phyloP scores from a whole-genome alignment of 2,888 invertebrate species.

The Drosophila rellima region DNA sequence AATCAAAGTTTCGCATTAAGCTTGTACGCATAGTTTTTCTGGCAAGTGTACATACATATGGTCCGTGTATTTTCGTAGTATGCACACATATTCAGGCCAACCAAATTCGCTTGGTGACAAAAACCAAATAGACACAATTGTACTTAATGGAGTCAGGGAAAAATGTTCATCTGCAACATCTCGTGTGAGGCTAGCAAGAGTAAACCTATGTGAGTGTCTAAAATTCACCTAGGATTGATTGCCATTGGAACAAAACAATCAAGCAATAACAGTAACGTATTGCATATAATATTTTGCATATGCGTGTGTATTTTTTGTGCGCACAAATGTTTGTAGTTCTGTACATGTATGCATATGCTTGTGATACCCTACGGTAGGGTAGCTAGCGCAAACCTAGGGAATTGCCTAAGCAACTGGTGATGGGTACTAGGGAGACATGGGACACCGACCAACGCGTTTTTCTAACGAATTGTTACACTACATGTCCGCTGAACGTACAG shows the following conservation, averaged over 20 bases:
- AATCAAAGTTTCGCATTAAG: no score
- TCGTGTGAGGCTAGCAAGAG: constrained; percentile 31
- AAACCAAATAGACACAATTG: constrained; percentile 45
- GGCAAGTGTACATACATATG: constrained; percentile 35
- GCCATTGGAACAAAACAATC: constrained; percentile 45
- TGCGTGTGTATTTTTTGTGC: constrained; percentile 36
- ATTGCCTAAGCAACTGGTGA: no score
- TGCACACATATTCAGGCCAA: constrained; percentile 25
- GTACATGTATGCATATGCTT: constrained; percentile 16
- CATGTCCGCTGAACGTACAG: no score
- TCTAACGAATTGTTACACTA: no score
- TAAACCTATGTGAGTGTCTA: constrained; percentile 22
- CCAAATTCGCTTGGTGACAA: constrained; percentile 38
- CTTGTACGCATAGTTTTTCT: no score
- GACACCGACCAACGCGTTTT: no score
- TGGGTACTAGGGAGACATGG: no score
- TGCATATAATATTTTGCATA: constrained; percentile 2
- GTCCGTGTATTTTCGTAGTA: constrained; percentile 38
- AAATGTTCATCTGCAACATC: constrained; percentile 1
- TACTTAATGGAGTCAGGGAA: constrained; percentile 15
- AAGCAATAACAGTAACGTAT: constrained; percentile 29
- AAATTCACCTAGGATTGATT: constrained; percentile 24
- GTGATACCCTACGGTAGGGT: no score
- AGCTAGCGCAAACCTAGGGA: no score
- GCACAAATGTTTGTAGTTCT: background rate